Percentiles rank a stretch among this genome's conserved stretches.
Evolutionary conservation across 2,888 invertebrate species (phyloP).

Genomic region (Philereme vetulata): DNA sequence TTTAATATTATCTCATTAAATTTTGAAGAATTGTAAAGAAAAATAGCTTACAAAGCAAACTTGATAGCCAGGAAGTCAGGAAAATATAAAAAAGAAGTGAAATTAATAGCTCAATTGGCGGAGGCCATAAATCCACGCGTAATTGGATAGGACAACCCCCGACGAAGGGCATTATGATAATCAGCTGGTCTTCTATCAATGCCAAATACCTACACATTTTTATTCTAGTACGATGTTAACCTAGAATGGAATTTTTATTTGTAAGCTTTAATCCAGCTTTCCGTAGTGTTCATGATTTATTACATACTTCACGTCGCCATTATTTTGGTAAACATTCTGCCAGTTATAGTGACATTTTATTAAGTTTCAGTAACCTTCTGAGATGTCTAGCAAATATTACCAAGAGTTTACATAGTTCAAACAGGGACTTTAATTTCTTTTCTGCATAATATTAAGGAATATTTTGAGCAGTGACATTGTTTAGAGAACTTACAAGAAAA

Average conservation of each 20-base stretch:
- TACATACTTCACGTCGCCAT: constrained; percentile 20
- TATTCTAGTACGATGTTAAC: constrained; percentile 22
- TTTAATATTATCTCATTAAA: too few relatives aligned
- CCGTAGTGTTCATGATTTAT: constrained; percentile 32
- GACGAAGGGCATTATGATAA: constrained; percentile 39
- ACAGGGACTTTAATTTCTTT: too few relatives aligned
- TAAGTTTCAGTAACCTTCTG: constrained; percentile 8
- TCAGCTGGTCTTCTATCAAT: constrained; percentile 39
- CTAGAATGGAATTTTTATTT: constrained; percentile 30
- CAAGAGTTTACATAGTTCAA: not conserved
- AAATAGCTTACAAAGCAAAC: constrained; percentile 30
- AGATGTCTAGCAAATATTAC: constrained; percentile 1
- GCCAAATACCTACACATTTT: constrained; percentile 36
- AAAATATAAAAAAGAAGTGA: constrained; percentile 40
- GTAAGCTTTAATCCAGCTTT: constrained; percentile 28
- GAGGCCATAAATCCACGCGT: constrained; percentile 46
- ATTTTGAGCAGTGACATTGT: too few relatives aligned
- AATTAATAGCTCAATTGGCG: constrained; percentile 47
- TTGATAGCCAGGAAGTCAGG: constrained; percentile 31
- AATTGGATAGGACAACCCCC: constrained; percentile 44
- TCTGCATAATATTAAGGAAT: too few relatives aligned
- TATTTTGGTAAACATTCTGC: constrained; percentile 27
- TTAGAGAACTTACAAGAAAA: too few relatives aligned
- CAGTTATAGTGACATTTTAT: constrained; percentile 20
- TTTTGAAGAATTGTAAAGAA: constrained; percentile 24